These are phyloP conservation scores for Spheniscus mendiculus DNA, from an alignment of 2,113 vertebrate species.

Conservation along the genomic window DNA sequence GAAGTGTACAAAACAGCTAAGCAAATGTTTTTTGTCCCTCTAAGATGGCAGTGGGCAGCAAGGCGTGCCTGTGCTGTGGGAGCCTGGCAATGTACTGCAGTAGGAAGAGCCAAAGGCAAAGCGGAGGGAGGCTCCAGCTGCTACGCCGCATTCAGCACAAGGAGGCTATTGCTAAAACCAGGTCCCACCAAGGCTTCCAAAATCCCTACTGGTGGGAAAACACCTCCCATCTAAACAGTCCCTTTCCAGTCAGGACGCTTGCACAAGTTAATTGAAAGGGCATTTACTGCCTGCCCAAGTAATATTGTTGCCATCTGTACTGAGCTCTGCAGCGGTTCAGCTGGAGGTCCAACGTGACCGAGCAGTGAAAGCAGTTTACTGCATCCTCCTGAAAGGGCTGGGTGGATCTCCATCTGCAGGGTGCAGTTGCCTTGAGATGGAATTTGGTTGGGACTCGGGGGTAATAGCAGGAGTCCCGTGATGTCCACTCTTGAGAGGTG, in stretches of 20 bases:
- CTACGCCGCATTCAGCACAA: fast-evolving
- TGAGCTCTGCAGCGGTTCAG: not conserved
- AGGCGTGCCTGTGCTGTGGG: not conserved
- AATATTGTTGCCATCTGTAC: not conserved
- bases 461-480: not conserved
- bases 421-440: not conserved
- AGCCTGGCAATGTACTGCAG: not conserved
- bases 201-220: not conserved
- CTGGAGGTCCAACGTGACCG: not conserved
- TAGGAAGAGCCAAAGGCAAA: not conserved
- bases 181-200: not conserved
- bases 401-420: conserved; percentile 33
- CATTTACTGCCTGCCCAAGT: not conserved
- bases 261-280: not conserved
- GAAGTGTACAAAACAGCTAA: not conserved
- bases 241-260: not conserved
- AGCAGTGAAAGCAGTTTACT: not conserved
- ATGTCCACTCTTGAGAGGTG: not conserved
- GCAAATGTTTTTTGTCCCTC: not conserved
- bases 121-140: not conserved
- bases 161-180: not conserved
- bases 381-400: conserved; percentile 1
- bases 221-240: not conserved
- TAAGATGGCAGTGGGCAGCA: not conserved
- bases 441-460: conserved; percentile 14